These are phyloP conservation scores for Pseudococcus jackbeardsleyi DNA, from an alignment of 2,888 invertebrate species.

Conservation along the genomic window DNA sequence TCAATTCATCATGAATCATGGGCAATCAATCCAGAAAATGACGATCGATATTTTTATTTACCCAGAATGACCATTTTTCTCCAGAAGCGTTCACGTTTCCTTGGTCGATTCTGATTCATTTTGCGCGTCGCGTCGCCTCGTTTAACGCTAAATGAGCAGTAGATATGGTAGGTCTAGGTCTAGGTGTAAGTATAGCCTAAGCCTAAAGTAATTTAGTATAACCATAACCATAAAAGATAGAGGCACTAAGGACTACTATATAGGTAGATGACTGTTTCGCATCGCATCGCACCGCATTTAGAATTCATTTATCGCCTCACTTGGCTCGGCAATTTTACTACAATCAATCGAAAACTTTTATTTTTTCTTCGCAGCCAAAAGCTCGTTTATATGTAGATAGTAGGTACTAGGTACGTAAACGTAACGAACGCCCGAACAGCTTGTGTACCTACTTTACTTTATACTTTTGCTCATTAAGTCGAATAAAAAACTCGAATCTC, in stretches of 20 bases:
- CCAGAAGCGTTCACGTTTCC: no score
- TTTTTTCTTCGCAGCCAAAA: neutral
- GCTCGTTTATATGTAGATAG: neutral
- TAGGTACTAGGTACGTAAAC: no score
- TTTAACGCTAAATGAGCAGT: neutral
- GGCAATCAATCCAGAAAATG: no score
- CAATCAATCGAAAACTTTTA: constrained; percentile 3
- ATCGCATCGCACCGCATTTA: neutral
- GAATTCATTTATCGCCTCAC: neutral
- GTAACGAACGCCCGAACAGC: neutral
- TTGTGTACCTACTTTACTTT: neutral
- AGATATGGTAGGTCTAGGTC: no score
- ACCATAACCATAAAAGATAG: no score
- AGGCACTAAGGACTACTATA: no score
- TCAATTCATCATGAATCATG: no score
- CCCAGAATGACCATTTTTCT: no score
- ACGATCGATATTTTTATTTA: no score
- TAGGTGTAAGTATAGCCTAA: no score
- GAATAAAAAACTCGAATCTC: neutral
- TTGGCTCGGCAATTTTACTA: neutral
- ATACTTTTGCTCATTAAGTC: neutral
- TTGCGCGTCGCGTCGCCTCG: neutral
- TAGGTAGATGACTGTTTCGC: neutral
- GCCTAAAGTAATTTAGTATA: no score
- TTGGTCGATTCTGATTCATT: neutral